Percentiles rank a stretch among this genome's conserved stretches.
These are phyloP conservation scores for Sitta europaea DNA, from an alignment of 2,113 vertebrate species.

Conservation along the genomic window DNA sequence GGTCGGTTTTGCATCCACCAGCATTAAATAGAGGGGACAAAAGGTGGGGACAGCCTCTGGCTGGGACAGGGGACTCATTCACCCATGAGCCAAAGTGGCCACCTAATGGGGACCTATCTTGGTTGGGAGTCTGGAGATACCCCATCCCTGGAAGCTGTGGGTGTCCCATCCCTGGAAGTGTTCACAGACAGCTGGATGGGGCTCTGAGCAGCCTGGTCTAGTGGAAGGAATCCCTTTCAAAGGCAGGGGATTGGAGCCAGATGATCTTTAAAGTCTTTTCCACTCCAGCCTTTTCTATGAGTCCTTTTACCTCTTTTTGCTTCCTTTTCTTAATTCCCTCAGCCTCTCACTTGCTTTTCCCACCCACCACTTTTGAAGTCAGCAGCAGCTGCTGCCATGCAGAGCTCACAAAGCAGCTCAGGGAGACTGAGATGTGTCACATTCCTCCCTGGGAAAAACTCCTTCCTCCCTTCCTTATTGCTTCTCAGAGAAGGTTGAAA, in stretches of 20 bases:
- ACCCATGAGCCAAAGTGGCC: fast-evolving
- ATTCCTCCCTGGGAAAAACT: not conserved
- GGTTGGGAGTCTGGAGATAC: not conserved
- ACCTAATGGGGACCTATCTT: fast-evolving
- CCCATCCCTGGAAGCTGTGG: not conserved
- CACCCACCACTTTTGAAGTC: not conserved
- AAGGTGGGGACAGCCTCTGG: not conserved
- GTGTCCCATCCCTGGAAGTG: not conserved
- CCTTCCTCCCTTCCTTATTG: not conserved
- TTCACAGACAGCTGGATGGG: not conserved
- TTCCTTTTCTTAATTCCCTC: not conserved
- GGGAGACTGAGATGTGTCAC: fast-evolving
- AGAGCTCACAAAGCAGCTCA: not conserved
- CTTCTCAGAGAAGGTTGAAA: not conserved
- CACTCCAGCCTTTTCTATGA: not conserved
- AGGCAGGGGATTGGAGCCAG: not conserved
- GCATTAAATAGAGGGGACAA: not conserved
- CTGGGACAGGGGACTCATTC: not conserved
- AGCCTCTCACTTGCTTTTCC: not conserved
- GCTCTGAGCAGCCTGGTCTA: not conserved
- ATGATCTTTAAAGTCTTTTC: not conserved
- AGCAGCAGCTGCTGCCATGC: not conserved
- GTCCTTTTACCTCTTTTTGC: not conserved
- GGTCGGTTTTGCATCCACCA: not conserved
- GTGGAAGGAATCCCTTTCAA: not conserved